These are phyloP conservation scores for Quadroppia sp. DNA, from an alignment of 2,888 invertebrate species.

Conservation along the genomic window DNA sequence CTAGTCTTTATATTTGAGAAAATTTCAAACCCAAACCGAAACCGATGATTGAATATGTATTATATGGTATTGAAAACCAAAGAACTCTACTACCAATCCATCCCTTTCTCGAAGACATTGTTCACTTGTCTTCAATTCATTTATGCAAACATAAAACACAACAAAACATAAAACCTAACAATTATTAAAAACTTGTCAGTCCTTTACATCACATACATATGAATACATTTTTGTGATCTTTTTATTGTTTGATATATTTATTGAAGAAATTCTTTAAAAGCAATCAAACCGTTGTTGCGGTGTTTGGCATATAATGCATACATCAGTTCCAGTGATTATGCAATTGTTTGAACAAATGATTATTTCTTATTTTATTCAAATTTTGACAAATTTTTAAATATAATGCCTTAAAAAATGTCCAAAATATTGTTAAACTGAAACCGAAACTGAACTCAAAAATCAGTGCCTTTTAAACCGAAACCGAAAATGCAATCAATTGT, in stretches of 20 bases:
- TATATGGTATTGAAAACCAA: constrained; percentile 1
- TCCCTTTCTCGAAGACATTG: background rate
- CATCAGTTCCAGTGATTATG: constrained; percentile 13
- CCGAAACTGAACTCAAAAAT: background rate
- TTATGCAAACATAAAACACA: background rate
- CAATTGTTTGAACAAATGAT: background rate
- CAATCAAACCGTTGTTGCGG: constrained; percentile 24
- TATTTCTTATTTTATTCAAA: background rate
- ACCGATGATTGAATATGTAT: constrained; percentile 31
- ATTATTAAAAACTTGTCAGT: constrained; percentile 29
- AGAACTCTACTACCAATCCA: constrained; percentile 8
- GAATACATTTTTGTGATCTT: constrained; percentile 16
- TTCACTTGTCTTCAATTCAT: background rate
- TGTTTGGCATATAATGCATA: background rate
- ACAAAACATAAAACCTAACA: background rate
- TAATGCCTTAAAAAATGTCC: background rate
- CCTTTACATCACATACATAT: constrained; percentile 25
- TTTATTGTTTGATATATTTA: constrained; percentile 1
- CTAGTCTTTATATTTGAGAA: constrained; percentile 18
- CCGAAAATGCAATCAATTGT: no score
- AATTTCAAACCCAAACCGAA: constrained; percentile 27
- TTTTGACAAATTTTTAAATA: background rate
- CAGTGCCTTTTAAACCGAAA: background rate
- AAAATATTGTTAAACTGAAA: background rate
- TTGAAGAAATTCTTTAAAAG: background rate